Evolutionary conservation across 2,113 vertebrate species (phyloP).

Genomic region (Mustela lutreola): DNA sequence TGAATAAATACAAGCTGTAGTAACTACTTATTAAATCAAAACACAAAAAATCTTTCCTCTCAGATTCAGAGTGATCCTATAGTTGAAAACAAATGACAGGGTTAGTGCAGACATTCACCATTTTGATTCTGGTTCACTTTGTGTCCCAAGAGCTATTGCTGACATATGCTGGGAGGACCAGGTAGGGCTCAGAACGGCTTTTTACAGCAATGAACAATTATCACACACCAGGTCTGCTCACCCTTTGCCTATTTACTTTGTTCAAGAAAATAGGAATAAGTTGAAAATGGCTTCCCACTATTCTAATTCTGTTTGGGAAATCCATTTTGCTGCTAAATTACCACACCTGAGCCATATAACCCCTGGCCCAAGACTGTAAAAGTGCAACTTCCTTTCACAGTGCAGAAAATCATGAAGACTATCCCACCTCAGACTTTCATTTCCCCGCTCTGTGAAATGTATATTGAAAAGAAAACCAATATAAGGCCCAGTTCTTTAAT

Average conservation of each 20-base stretch:
- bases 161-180: not conserved
- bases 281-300: slow-evolving; percentile 54
- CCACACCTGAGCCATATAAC: not conserved
- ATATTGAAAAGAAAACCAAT: slow-evolving; percentile 16
- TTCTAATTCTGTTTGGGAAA: slow-evolving; percentile 59
- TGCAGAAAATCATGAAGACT: not conserved
- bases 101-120: not conserved
- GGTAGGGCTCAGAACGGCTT: not conserved
- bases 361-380: not conserved
- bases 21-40: slow-evolving; percentile 82
- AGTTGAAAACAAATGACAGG: too few relatives aligned
- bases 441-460: not conserved
- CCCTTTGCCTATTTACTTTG: not conserved
- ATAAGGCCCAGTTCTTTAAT: not conserved
- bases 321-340: slow-evolving; percentile 7
- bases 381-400: not conserved
- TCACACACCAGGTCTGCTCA: not conserved
- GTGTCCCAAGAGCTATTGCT: not conserved
- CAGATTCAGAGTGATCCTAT: slow-evolving; percentile 45
- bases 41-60: slow-evolving; percentile 60
- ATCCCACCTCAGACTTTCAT: not conserved
- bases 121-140: not conserved
- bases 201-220: not conserved
- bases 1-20: slow-evolving; percentile 77
- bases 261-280: not conserved